These are phyloP conservation scores for Poeciliopsis gracilis DNA, from an alignment of 2,797 vertebrate genomes.

Conservation along the genomic window DNA sequence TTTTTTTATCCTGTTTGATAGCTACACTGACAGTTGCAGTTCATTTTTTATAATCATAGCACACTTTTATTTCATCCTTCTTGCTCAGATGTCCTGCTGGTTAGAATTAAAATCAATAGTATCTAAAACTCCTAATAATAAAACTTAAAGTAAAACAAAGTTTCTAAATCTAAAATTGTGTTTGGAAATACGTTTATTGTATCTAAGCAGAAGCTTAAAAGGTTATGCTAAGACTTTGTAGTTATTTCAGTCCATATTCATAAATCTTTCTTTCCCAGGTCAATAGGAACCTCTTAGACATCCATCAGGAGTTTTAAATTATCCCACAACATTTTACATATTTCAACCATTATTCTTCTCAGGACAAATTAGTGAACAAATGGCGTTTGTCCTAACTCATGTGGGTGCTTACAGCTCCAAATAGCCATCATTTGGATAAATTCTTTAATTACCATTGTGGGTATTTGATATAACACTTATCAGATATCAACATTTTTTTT, in stretches of 20 bases:
- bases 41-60: not conserved
- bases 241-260: not conserved
- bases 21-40: not conserved
- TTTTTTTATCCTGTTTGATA: not conserved
- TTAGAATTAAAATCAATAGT: not conserved
- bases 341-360: not conserved
- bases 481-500: not conserved
- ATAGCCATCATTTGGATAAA: not conserved
- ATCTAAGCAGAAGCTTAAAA: not conserved
- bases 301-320: not conserved
- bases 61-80: not conserved
- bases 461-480: not conserved
- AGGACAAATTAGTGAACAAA: not conserved
- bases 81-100: not conserved
- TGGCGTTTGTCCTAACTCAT: not conserved
- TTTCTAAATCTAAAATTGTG: not conserved
- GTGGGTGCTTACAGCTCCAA: too few species aligned
- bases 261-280: not conserved
- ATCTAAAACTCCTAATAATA: not conserved
- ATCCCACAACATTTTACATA: not conserved
- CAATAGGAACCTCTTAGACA: not conserved
- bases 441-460: not conserved
- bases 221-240: not conserved
- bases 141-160: not conserved
- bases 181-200: not conserved